Evolutionary conservation across 2,797 vertebrate genomes (phyloP), one percentile per base, ranked within the genome.

Genomic region (Diplodus puntazzo): DNA sequence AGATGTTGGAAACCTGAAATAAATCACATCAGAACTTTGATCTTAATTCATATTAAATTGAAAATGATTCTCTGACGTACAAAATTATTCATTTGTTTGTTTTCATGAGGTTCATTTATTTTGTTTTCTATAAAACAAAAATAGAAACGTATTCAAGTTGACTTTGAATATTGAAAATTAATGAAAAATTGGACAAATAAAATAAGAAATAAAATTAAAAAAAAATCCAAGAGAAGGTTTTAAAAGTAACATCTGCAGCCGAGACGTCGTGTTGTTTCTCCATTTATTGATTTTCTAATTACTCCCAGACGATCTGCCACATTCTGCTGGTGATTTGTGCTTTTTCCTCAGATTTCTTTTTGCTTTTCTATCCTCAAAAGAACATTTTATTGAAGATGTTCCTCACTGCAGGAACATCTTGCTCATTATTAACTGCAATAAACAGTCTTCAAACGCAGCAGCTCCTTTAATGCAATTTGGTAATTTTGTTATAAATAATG

Each of bases 381-480:
- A 20, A 13, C 54, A 18, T 54, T 68, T 16, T 1, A 3, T 25
- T 9, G 30, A 27, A 66, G 25, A 25, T 25, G 25, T 25, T 25
- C 25, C 17, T 48, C 25, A 21, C 3, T 59, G 0, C 7, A 25
- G 54, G 16, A 55, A 25, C 16, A 39, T 20, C 11, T 43, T 34
- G 4, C 2, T 54, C 11, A 0, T 6, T 10, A 2, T 42, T n/a
- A 0, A 25, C 1, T 49, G 11, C 7, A 25, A 16, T 20, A 3
- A 60, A 23, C 12, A 42, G 43, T 54, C 2, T 5, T 59, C 18
- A 59, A 39, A 59, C 11, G 1, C 8, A 11, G 11, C 54, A 30
- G 27, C 6, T 18, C 25, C 54, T 17, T 30, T 30, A 9, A 57
- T 18, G 52, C 0, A 14, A 13, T 23, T 53, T 23, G 50, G 5